A percentile compares a stretch with the other conserved stretches of the same genome.
phyloP scores from a whole-genome alignment of 2,888 invertebrate species.

The Aporophyla nigra region DNA sequence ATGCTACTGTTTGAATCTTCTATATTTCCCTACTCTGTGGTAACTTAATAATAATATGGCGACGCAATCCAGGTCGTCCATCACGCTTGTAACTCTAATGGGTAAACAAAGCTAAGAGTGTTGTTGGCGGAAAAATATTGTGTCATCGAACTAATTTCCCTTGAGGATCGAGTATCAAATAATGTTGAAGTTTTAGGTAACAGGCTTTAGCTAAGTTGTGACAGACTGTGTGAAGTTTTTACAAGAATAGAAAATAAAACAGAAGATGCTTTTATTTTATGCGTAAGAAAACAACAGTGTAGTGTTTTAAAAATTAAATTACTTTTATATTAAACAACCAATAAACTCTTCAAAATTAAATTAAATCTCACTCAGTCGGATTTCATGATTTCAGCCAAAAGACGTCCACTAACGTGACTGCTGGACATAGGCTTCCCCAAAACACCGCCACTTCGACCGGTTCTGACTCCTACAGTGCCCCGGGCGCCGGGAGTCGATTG shows the following conservation, averaged over 20 bases:
- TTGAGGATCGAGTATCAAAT: slow-evolving; percentile 51
- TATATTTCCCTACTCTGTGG: neutral
- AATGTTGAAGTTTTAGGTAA: slow-evolving; percentile 27
- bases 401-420: too few species aligned
- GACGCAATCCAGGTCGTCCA: slow-evolving; percentile 50
- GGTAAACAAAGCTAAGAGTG: slow-evolving; percentile 59
- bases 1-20: neutral
- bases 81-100: slow-evolving; percentile 61
- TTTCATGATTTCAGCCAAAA: too few species aligned
- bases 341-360: neutral
- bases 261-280: neutral
- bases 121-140: slow-evolving; percentile 59
- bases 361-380: neutral
- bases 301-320: neutral
- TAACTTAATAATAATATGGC: slow-evolving; percentile 25
- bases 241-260: neutral
- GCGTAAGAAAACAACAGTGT: neutral
- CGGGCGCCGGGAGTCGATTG: too few species aligned
- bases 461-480: too few species aligned
- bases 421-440: too few species aligned
- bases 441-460: too few species aligned
- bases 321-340: neutral
- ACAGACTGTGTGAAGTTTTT: slow-evolving; percentile 15
- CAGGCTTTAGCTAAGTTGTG: slow-evolving; percentile 1
- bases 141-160: slow-evolving; percentile 61